Evolutionary conservation across 2,888 invertebrate genomes (phyloP).

Genomic region (Halictus ligatus): DNA sequence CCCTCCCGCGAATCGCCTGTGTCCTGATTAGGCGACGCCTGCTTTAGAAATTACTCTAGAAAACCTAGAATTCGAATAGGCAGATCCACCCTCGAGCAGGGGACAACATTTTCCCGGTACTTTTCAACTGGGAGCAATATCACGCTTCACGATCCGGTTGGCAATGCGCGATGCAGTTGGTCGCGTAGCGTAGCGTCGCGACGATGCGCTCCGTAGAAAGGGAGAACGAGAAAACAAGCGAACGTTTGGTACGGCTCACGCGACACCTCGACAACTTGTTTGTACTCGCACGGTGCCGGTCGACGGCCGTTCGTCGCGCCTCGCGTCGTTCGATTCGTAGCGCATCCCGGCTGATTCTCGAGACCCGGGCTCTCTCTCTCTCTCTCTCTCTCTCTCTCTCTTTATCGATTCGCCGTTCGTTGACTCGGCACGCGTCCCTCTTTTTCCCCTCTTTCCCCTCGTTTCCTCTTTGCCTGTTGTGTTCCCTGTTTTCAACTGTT

Average conservation of each 20-base stretch:
- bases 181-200: neutral
- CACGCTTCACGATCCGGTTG: slow-evolving; percentile 76
- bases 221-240: slow-evolving; percentile 18
- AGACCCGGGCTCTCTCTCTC: neutral
- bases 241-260: slow-evolving; percentile 35
- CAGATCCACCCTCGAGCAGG: neutral
- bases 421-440: slow-evolving; percentile 2
- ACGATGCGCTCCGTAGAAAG: neutral
- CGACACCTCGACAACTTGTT: slow-evolving; percentile 37
- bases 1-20: no score
- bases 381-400: no score
- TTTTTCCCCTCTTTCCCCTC: no score
- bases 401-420: slow-evolving; percentile 16
- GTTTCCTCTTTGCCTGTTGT: neutral
- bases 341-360: slow-evolving; percentile 3
- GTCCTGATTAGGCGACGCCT: no score
- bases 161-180: slow-evolving; percentile 69
- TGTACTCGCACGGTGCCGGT: neutral
- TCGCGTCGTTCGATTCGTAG: neutral
- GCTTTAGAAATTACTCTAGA: no score
- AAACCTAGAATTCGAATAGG: no score
- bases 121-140: slow-evolving; percentile 63
- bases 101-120: neutral
- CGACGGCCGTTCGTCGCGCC: neutral
- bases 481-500: neutral